Base-by-base conservation (phyloP, 2,113 vertebrate species). In the Phalacrocorax brasilianus region DNA sequence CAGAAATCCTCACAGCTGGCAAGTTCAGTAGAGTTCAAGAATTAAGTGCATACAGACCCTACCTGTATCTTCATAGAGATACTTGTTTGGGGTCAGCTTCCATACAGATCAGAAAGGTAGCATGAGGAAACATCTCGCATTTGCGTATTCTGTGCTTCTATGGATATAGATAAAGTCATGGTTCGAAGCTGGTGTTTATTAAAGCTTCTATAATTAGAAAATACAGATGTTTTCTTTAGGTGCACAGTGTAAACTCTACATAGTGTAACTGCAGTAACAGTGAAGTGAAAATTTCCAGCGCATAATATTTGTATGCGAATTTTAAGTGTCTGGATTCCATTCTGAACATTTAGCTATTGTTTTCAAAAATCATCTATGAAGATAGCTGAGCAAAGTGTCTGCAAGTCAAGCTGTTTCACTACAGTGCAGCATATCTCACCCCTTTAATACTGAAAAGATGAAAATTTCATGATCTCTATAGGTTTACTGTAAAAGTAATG, bases 121-220 rank as follows among this genome's bases (percentile, higher is more conserved):
- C 65, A 70, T 14, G 19, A n/a, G 45, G 67, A 91, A 96, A 88
- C 1, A 1, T 22, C n/a, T 82, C 27, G 2, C 38, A 44, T 33
- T 88, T 82, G 59, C 59, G 10, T 44, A 18, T 18, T 17, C 35
- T 76, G 66, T 66, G 14, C 18, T 80, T 75, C 27, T 40, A 6
- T 19, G 49, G 66, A 49, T 40, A 89, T 13, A 92, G 21, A 75
- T 44, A 82, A 50, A 89, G 44, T 38, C 52, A 38, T 11, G 53
- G 7, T 65, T 88, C 14, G 6, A 87, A 89, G 49, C 52, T 93
- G 44, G 35, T 89, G 66, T 72, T 93, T 89, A 75, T 91, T 75
- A 91, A 59, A 89, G 63, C 19, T 68, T 61, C 85, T 88, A 76
- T 76, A 96, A 91, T 89, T 94, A 92, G 78, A 94, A 85, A 92